Conservation (phyloP, 2,797 vertebrate genomes). For the Peromyscus aztecus region DNA sequence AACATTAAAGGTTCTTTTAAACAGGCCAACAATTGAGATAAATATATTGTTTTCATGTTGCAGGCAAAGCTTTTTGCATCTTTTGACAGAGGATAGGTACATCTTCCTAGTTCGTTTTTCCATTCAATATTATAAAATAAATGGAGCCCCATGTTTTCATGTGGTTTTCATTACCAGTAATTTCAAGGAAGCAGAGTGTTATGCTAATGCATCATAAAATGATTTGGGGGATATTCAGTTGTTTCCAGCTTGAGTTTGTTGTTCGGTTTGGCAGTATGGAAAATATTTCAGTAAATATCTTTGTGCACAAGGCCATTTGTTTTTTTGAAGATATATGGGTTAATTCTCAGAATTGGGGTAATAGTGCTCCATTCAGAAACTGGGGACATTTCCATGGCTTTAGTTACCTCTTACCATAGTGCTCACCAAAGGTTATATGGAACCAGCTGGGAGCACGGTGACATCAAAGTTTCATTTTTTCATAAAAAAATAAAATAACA, state of each 20-base stretch:
- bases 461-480: not conserved
- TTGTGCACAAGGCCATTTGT: not conserved
- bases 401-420: not conserved
- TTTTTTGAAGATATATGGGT: not conserved
- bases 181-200: constrained; percentile 47
- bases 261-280: not conserved
- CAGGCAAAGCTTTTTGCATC: not conserved
- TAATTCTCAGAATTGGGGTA: constrained; percentile 24
- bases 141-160: not conserved
- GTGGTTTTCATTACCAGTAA: constrained; percentile 8
- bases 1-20: constrained; percentile 19
- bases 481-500: not conserved
- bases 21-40: not conserved
- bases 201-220: constrained; percentile 43
- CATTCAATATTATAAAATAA: constrained; percentile 23
- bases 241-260: constrained; percentile 42
- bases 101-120: not conserved
- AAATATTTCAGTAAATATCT: constrained; percentile 28
- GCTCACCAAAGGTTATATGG: not conserved
- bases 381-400: not conserved
- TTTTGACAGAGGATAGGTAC: not conserved
- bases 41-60: constrained; percentile 17
- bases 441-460: accelerated
- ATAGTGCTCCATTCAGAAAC: not conserved
- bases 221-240: constrained; percentile 34